phyloP scores from a whole-genome alignment of 2,888 invertebrate genomes.

The Campopleginae sp. region DNA sequence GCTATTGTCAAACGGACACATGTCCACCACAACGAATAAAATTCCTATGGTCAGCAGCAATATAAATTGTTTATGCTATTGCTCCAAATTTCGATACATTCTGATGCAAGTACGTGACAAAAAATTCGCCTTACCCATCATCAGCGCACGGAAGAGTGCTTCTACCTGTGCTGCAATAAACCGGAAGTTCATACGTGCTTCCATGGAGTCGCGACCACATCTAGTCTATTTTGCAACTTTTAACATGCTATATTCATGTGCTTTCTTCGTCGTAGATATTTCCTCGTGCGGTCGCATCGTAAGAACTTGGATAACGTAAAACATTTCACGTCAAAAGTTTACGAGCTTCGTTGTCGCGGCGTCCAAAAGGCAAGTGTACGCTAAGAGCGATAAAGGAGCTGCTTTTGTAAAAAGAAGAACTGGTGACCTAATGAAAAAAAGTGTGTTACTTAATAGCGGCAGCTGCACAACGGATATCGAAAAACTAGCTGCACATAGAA shows the following conservation, averaged over 20 bases:
- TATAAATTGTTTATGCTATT: neutral
- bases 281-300: slow-evolving; percentile 16
- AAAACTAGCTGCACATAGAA: neutral
- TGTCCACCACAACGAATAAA: neutral
- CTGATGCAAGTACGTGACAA: slow-evolving; percentile 13
- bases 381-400: neutral
- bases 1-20: neutral
- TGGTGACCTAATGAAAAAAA: neutral
- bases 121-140: slow-evolving; percentile 15
- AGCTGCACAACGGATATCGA: neutral
- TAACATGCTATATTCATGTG: slow-evolving; percentile 22
- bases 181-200: slow-evolving; percentile 29
- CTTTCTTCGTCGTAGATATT: slow-evolving; percentile 26
- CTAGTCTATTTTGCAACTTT: slow-evolving; percentile 34
- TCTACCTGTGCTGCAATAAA: slow-evolving; percentile 2
- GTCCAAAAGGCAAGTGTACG: slow-evolving; percentile 12
- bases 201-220: slow-evolving; percentile 1
- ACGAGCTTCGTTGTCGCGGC: slow-evolving; percentile 49
- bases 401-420: slow-evolving; percentile 12
- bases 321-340: slow-evolving; percentile 57
- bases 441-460: neutral
- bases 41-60: neutral
- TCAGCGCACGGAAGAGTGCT: slow-evolving; percentile 2
- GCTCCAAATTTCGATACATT: slow-evolving; percentile 16
- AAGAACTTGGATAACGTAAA: slow-evolving; percentile 51